Evolutionary conservation across 2,888 invertebrate genomes (phyloP).

Genomic region (Ditylenchus weischeri): DNA sequence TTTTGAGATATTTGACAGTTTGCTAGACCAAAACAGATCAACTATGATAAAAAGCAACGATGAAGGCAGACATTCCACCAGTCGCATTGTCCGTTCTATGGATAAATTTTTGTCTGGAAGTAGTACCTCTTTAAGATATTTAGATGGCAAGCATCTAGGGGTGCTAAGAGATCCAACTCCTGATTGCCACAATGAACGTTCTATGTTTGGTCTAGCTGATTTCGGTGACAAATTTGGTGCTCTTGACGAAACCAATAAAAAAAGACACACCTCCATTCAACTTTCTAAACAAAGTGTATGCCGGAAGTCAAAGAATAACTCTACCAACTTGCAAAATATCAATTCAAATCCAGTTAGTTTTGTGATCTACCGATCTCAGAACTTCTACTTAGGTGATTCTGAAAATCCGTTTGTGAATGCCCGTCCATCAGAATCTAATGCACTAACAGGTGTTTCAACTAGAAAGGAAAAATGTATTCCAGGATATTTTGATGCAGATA

Average conservation of each 20-base stretch:
- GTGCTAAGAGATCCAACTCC: neutral
- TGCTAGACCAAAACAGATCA: neutral
- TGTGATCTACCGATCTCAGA: neutral
- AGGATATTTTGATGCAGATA: neutral
- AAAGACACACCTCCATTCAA: neutral
- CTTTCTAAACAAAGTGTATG: neutral
- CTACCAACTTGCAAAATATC: neutral
- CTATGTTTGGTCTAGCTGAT: neutral
- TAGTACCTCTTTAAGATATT: too few relatives aligned
- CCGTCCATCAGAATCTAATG: neutral
- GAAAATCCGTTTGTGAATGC: neutral
- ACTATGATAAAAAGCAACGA: slow-evolving; percentile 1
- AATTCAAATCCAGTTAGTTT: neutral
- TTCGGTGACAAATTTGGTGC: neutral
- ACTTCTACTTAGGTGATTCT: neutral
- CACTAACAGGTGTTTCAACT: neutral
- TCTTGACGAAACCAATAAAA: neutral
- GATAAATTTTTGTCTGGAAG: too few relatives aligned
- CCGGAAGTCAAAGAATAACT: too few relatives aligned
- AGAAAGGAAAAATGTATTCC: neutral
- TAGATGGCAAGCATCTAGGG: neutral
- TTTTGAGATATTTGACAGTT: neutral
- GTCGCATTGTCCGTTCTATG: too few relatives aligned
- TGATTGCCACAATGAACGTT: neutral
- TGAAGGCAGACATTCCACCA: neutral